These are phyloP conservation scores for Gastrophryne carolinensis DNA, from an alignment of 2,797 vertebrate genomes.

Conservation along the genomic window DNA sequence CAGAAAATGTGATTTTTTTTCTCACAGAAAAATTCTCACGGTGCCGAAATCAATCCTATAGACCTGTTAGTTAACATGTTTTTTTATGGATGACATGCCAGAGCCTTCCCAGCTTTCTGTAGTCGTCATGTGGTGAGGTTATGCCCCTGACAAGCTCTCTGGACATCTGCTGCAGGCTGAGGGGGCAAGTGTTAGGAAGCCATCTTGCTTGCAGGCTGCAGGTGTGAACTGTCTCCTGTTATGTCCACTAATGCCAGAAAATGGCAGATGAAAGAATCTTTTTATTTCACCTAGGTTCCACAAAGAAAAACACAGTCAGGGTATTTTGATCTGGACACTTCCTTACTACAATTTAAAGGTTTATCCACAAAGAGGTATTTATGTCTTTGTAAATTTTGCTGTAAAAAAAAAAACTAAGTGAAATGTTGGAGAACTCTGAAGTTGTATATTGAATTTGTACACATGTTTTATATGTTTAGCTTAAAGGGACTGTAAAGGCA, in stretches of 20 bases:
- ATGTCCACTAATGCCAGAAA: background rate
- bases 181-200: background rate
- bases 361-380: slow-evolving; percentile 88
- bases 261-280: slow-evolving; percentile 34
- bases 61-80: too few species aligned
- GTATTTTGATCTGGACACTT: slow-evolving; percentile 94
- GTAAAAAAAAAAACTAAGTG: too few species aligned
- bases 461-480: too few species aligned
- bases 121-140: too few species aligned
- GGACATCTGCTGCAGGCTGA: background rate
- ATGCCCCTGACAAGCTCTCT: background rate
- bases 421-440: too few species aligned
- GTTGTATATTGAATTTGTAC: too few species aligned
- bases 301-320: slow-evolving; percentile 95
- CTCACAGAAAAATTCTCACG: too few species aligned
- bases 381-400: slow-evolving; percentile 41
- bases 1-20: too few species aligned
- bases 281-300: slow-evolving; percentile 82
- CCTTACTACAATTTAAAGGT: slow-evolving; percentile 84
- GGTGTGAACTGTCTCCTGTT: background rate
- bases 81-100: too few species aligned
- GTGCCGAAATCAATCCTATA: too few species aligned
- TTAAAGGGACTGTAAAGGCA: too few species aligned
- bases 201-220: background rate
- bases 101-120: too few species aligned